phyloP scores from a whole-genome alignment of 2,797 vertebrate genomes.

The Zenarchopterus dispar region DNA sequence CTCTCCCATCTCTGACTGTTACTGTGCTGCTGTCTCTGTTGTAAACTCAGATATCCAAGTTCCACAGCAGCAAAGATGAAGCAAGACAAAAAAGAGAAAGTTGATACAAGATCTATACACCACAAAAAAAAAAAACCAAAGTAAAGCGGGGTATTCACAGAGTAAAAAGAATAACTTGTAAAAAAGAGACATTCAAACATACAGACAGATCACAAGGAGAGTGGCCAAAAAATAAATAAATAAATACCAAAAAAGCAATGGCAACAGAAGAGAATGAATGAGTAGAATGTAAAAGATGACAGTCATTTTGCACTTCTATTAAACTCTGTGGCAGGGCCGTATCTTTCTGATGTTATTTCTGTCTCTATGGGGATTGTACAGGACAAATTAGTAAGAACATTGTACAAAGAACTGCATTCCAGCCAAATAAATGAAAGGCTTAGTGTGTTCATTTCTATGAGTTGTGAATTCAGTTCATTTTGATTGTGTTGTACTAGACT shows the following conservation, averaged over 20 bases:
- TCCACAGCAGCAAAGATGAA: slow-evolving; percentile 51
- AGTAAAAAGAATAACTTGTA: slow-evolving; percentile 57
- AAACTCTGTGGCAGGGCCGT: neutral
- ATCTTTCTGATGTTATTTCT: neutral
- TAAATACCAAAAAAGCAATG: slow-evolving; percentile 18
- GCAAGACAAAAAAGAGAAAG: slow-evolving; percentile 37
- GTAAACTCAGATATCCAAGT: slow-evolving; percentile 73
- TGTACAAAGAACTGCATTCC: neutral
- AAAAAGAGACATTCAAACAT: slow-evolving; percentile 64
- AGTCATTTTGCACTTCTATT: slow-evolving; percentile 27
- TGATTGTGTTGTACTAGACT: neutral
- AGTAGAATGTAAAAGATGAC: slow-evolving; percentile 29
- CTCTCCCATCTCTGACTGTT: slow-evolving; percentile 67
- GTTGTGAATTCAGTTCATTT: neutral
- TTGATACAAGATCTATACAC: slow-evolving; percentile 51
- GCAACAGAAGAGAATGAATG: slow-evolving; percentile 30
- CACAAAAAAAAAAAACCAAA: slow-evolving; percentile 10
- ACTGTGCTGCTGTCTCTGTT: slow-evolving; percentile 58
- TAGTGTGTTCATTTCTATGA: neutral
- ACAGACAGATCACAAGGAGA: slow-evolving; percentile 47
- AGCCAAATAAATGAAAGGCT: neutral
- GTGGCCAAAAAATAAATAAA: slow-evolving; percentile 10
- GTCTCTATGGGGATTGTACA: neutral
- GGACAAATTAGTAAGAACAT: slow-evolving; percentile 12
- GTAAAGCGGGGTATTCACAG: slow-evolving; percentile 28